phyloP scores from a whole-genome alignment of 2,888 invertebrate species.

The Drosophila meridionalis region DNA sequence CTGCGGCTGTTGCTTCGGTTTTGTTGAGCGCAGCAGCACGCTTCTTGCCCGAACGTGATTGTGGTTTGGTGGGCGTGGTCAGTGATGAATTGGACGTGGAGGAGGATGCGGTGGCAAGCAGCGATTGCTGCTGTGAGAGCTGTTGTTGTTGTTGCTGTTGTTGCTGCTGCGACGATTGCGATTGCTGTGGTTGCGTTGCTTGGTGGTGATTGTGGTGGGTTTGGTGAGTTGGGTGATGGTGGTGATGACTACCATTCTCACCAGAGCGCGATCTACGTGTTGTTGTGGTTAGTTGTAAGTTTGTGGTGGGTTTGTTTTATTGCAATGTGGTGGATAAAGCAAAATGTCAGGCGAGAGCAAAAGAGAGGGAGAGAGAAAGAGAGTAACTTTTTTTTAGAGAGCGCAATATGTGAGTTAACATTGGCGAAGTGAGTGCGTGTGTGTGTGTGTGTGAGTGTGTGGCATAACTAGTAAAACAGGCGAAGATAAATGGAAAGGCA shows the following conservation, averaged over 20 bases:
- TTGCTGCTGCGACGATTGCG: constrained; percentile 44
- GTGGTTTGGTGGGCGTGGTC: constrained; percentile 60
- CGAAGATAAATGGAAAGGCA: constrained; percentile 16
- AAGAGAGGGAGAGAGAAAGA: constrained; percentile 38
- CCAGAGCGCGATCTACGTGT: constrained; percentile 80
- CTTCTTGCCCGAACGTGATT: constrained; percentile 84
- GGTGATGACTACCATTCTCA: constrained; percentile 73
- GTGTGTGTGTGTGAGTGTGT: constrained; percentile 7
- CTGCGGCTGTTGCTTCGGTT: constrained; percentile 42
- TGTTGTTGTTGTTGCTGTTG: constrained; percentile 62
- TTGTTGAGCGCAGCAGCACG: constrained; percentile 79
- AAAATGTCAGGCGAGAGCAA: constrained; percentile 51
- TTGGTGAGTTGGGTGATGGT: constrained; percentile 65
- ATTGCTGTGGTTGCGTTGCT: constrained; percentile 42
- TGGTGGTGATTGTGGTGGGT: constrained; percentile 62
- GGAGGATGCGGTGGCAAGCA: constrained; percentile 34
- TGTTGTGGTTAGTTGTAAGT: constrained; percentile 20
- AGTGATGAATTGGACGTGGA: constrained; percentile 36
- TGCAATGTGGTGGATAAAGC: constrained; percentile 53
- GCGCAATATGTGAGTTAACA: constrained; percentile 17
- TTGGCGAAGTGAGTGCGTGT: constrained; percentile 6
- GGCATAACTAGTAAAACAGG: constrained; percentile 13
- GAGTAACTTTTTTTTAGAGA: constrained; percentile 43
- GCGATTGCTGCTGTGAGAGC: constrained; percentile 59
- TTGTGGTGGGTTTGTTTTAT: constrained; percentile 18